phyloP scores from a whole-genome alignment of 2,797 vertebrate genomes.

The Enteromius viviparus region DNA sequence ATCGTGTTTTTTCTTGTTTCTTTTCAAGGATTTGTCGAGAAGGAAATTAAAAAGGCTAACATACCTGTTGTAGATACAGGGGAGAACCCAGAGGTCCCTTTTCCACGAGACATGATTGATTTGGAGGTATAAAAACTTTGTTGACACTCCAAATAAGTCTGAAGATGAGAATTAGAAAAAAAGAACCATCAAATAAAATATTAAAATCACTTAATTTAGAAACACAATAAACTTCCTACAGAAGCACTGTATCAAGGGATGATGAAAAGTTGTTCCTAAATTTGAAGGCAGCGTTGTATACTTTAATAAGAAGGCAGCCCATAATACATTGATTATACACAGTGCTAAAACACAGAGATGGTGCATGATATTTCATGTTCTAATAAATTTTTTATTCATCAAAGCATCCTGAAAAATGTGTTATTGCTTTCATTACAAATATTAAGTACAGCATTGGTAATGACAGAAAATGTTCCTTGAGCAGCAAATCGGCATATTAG shows the following conservation, averaged over 20 bases:
- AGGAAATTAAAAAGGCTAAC: constrained; percentile 94
- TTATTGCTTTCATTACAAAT: neutral
- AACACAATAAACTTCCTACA: neutral
- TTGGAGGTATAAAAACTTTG: constrained; percentile 80
- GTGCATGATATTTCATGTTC: neutral
- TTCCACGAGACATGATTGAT: constrained; percentile 96
- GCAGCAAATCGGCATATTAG: neutral
- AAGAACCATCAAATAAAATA: neutral
- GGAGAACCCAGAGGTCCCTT: constrained; percentile 96
- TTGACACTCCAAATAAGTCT: neutral
- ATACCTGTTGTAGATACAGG: constrained; percentile 92
- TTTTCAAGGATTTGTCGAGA: constrained; percentile 92
- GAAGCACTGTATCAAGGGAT: neutral
- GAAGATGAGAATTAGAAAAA: neutral
- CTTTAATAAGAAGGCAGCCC: neutral
- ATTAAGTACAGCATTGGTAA: neutral
- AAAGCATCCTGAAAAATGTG: neutral
- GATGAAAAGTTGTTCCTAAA: neutral
- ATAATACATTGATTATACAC: neutral
- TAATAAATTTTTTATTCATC: neutral
- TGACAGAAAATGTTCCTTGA: neutral
- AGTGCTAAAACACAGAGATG: neutral
- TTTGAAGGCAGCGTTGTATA: neutral
- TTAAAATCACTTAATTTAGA: neutral
- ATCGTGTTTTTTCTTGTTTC: neutral